Percentiles rank a stretch among this genome's conserved stretches.
phyloP scores from a whole-genome alignment of 2,113 vertebrate species.

The Uria lomvia region DNA sequence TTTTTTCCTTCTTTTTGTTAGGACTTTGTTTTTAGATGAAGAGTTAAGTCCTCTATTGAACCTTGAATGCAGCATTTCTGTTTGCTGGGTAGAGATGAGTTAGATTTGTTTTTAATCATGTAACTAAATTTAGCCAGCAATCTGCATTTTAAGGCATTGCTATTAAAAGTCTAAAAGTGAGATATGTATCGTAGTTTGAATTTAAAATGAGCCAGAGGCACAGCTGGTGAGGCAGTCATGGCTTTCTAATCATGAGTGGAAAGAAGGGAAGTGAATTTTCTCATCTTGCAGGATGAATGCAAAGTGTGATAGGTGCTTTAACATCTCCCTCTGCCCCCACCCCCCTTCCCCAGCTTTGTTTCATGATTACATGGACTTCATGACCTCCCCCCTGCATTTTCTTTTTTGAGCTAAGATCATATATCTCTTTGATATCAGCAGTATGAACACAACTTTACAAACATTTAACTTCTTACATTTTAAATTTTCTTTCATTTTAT shows the following conservation, averaged over 20 bases:
- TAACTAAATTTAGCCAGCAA: conserved; percentile 76
- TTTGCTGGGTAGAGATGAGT: conserved; percentile 62
- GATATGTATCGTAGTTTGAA: conserved; percentile 67
- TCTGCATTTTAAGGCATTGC: conserved; percentile 76
- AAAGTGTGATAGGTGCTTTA: neutral
- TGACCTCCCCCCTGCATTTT: rapidly evolving
- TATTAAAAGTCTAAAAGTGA: conserved; percentile 75
- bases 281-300: conserved; percentile 1
- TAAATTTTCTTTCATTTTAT: neutral
- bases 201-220: conserved; percentile 66
- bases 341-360: neutral
- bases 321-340: neutral
- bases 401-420: neutral
- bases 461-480: neutral
- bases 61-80: conserved; percentile 63
- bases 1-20: neutral
- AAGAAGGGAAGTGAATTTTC: conserved; percentile 37
- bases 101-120: conserved; percentile 74
- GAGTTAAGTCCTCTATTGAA: conserved; percentile 56
- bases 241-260: conserved; percentile 28
- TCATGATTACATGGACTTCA: neutral
- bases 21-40: conserved; percentile 37
- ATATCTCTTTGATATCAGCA: neutral
- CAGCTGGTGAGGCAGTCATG: conserved; percentile 63
- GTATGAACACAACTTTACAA: neutral